Evolutionary conservation across 2,113 vertebrate species (phyloP).

Genomic region (Pterocles burchelli): DNA sequence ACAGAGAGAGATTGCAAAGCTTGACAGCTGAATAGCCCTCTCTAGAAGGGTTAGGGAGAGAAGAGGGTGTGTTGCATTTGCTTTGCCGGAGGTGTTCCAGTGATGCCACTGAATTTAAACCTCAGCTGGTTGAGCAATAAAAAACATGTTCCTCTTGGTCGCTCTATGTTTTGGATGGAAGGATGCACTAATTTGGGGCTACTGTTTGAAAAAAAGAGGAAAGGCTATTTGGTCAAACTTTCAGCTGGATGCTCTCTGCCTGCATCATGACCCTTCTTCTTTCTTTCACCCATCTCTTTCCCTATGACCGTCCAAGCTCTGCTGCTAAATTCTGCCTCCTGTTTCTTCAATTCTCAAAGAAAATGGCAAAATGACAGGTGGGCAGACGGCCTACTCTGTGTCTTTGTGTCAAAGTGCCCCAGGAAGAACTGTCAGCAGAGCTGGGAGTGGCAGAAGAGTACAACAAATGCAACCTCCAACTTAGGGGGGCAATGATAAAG

Average conservation of each 20-base stretch:
- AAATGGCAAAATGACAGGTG: neutral
- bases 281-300: neutral
- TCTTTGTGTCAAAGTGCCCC: neutral
- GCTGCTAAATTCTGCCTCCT: neutral
- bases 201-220: neutral
- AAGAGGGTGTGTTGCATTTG: neutral
- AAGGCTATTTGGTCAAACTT: neutral
- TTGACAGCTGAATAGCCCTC: neutral
- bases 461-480: neutral
- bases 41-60: neutral
- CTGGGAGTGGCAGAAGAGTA: neutral
- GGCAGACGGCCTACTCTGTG: rapidly evolving
- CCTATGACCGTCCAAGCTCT: neutral
- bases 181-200: neutral
- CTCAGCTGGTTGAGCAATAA: neutral
- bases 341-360: neutral
- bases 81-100: conserved; percentile 5
- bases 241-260: neutral
- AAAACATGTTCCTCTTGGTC: neutral
- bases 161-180: neutral
- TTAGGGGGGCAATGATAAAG: neutral
- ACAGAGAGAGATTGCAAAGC: neutral
- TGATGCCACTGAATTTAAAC: neutral
- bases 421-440: neutral
- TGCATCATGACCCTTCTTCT: neutral